Base-by-base conservation (phyloP, 2,888 invertebrate genomes). In the Diplolepis rosae region DNA sequence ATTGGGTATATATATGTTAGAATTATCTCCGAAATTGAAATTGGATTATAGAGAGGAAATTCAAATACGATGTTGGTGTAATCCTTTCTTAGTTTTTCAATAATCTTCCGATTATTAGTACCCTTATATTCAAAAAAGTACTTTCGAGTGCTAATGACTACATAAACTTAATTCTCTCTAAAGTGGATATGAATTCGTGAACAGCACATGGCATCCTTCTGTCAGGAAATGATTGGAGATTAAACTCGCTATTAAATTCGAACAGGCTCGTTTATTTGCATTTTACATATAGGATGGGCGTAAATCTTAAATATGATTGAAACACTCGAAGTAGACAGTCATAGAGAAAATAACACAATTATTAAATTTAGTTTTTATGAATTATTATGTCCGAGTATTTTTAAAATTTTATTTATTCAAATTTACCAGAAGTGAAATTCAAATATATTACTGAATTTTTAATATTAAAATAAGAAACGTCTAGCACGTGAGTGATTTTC, bases 121-220 rank as follows among this genome's bases (percentile, higher is more conserved):
- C 15, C 27, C 15, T 1, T 18, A n/a, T 2, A 2, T 27, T 24
- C 0, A 61, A 39, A 7, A 35, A 39, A 32, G 32, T 35, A 4
- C 35, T 35, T 61, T n/a, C 24, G 24, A 35, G 39, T 61, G 39
- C 24, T 61, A 39, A 61, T 39, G 61, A 39, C 61, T 39, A 24
- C 35, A 61, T 61, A 61, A 61, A 27, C 24, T 35, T 61, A 35
- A 61, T 39, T 61, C 61, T 61, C 39, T 39, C 39, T 61, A 61
- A 24, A 24, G 35, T 1, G 61, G 61, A 32, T 61, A 39, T 61
- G 39, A 39, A 61, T 61, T 61, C 24, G n/a, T 39, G 27, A 61
- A 61, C n/a, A 61, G 32, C 61, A 61, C 61, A 61, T 61, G 61
- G 39, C 39, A 61, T 39, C n/a, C 61, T 61, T 39, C 27, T 39